A percentile compares a stretch with the other conserved stretches of the same genome.
These are phyloP conservation scores for Choristoneura rosaceana DNA, from an alignment of 2,888 invertebrate genomes.

Conservation along the genomic window DNA sequence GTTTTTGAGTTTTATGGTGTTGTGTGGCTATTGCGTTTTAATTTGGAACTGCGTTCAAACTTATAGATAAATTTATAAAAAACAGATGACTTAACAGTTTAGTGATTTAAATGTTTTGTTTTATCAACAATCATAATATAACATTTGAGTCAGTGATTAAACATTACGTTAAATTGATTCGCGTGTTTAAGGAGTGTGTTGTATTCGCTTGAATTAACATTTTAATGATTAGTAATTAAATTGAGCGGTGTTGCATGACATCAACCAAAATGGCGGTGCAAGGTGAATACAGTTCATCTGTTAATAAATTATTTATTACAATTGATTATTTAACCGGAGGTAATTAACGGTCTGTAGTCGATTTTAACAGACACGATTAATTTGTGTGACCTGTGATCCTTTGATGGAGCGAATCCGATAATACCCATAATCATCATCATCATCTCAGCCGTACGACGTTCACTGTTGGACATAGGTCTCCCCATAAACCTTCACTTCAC, in stretches of 20 bases:
- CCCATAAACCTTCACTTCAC: no score
- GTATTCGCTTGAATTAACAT: background rate
- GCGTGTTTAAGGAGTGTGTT: background rate
- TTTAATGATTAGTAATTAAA: constrained; percentile 30
- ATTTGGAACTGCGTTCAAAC: background rate
- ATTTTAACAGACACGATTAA: background rate
- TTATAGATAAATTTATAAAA: background rate
- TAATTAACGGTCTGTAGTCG: background rate
- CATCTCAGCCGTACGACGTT: no score
- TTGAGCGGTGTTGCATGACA: constrained; percentile 45
- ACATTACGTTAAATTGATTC: background rate
- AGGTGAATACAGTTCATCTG: constrained; percentile 41
- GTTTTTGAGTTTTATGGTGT: background rate
- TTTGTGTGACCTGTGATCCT: no score
- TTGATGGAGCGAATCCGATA: no score
- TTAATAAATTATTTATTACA: background rate
- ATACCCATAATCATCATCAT: no score
- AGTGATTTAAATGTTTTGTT: background rate
- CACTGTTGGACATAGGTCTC: no score
- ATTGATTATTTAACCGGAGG: background rate
- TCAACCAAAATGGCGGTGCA: constrained; percentile 48
- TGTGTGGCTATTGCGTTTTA: constrained; percentile 14
- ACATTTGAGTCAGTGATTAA: background rate
- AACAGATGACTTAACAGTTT: background rate
- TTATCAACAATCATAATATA: background rate